These are phyloP conservation scores for Spilogale gracilis DNA, from an alignment of 2,113 vertebrate genomes.

Conservation along the genomic window DNA sequence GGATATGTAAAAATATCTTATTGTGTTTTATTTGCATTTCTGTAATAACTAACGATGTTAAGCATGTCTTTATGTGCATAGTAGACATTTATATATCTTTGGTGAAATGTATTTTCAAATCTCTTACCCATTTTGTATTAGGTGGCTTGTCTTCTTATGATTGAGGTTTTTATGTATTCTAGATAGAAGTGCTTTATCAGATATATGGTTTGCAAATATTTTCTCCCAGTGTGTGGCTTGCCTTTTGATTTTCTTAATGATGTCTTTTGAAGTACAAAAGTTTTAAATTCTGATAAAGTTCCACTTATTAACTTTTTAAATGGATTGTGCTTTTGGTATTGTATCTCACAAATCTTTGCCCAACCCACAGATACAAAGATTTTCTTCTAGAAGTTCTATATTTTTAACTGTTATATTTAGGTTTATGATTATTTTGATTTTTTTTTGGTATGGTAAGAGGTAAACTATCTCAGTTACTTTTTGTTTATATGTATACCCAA, in stretches of 20 bases:
- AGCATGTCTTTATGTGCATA: background rate
- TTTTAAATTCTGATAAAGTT: conserved; percentile 45
- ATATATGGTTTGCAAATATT: background rate
- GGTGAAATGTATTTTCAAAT: background rate
- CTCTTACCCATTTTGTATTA: background rate
- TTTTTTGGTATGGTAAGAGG: background rate
- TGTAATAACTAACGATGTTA: background rate
- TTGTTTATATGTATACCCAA: background rate
- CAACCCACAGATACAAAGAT: background rate
- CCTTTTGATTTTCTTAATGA: background rate
- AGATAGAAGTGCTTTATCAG: background rate
- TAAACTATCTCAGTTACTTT: background rate
- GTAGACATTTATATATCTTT: conserved; percentile 13
- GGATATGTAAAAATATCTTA: background rate
- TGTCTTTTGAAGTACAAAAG: conserved; percentile 37
- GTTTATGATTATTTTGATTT: background rate
- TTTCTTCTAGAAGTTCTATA: conserved; percentile 23
- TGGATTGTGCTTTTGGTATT: background rate
- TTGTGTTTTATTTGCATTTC: background rate
- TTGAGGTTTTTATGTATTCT: conserved; percentile 1
- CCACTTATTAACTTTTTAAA: background rate
- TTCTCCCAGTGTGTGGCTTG: background rate
- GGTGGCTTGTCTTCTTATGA: background rate
- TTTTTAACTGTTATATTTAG: background rate
- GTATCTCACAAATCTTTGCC: background rate